A percentile compares a stretch with the other conserved stretches of the same genome.
phyloP scores from a whole-genome alignment of 2,888 invertebrate species.

The Acleris cristana region DNA sequence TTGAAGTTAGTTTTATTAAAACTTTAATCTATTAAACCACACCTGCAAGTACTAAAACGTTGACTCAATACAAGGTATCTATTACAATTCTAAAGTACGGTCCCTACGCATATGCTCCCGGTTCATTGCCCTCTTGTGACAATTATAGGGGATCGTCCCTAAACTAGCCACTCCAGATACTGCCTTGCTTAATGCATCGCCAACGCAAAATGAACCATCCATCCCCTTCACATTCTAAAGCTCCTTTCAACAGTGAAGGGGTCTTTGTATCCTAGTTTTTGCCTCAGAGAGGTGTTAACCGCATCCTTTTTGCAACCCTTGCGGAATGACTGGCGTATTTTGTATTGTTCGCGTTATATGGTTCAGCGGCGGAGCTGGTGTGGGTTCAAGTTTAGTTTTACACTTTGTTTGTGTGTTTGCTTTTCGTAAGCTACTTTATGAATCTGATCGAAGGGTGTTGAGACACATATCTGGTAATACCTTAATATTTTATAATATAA shows the following conservation, averaged over 20 bases:
- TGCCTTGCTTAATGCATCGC: constrained; percentile 39
- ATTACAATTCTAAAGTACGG: constrained; percentile 38
- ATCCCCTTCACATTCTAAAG: constrained; percentile 10
- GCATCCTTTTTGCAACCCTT: constrained; percentile 46
- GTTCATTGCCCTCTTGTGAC: constrained; percentile 64
- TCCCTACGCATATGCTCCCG: constrained; percentile 48
- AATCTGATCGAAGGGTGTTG: too few species aligned
- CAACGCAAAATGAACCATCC: constrained; percentile 45
- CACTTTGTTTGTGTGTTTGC: too few species aligned
- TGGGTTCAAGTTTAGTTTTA: neutral
- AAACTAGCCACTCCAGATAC: constrained; percentile 50
- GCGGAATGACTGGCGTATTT: constrained; percentile 26
- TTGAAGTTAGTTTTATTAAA: too few species aligned
- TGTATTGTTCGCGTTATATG: constrained; percentile 11
- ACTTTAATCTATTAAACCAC: constrained; percentile 22
- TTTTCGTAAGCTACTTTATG: neutral
- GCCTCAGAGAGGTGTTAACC: constrained; percentile 47
- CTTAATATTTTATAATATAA: too few species aligned
- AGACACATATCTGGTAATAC: too few species aligned
- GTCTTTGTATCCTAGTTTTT: constrained; percentile 44
- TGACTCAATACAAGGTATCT: constrained; percentile 35
- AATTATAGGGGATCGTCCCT: constrained; percentile 63
- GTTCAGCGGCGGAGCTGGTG: constrained; percentile 6
- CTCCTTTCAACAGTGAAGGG: constrained; percentile 28
- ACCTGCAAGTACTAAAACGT: constrained; percentile 18